Percentiles rank a stretch among this genome's conserved stretches.
Evolutionary conservation across 2,113 vertebrate genomes (phyloP).

Genomic region (Puffinus mauretanicus): DNA sequence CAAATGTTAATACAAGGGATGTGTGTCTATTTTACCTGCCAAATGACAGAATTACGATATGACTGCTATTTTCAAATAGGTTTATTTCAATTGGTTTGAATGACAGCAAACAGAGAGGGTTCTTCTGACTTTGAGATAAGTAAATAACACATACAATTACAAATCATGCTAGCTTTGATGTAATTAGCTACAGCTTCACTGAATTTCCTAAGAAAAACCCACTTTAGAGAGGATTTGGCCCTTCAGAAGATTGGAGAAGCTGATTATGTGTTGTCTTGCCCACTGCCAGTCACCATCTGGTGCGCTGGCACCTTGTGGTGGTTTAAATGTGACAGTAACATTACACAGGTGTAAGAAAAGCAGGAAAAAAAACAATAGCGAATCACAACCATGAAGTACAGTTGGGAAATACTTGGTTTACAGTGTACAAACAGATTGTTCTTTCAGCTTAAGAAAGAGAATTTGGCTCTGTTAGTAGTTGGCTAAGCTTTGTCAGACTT

Average conservation of each 20-base stretch:
- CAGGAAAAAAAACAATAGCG: neutral
- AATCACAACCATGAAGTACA: constrained; percentile 4
- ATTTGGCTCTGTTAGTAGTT: neutral
- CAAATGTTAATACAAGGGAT: neutral
- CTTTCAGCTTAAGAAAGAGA: neutral
- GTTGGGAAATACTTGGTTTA: neutral
- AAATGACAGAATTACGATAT: neutral
- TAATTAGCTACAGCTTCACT: neutral
- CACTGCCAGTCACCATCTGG: neutral
- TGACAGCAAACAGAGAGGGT: neutral
- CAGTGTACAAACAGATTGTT: constrained; percentile 31
- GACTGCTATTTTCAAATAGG: neutral
- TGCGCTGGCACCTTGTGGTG: neutral
- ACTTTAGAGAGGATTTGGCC: neutral
- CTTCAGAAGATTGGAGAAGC: neutral
- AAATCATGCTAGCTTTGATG: neutral
- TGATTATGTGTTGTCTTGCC: neutral
- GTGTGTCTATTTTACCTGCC: neutral
- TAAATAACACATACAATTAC: neutral
- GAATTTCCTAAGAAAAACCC: neutral
- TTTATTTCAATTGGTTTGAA: neutral
- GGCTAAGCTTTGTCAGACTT: neutral
- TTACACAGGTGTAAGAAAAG: neutral
- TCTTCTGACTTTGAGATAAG: neutral
- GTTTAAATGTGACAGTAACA: neutral